These are phyloP conservation scores for Hermetia illucens DNA, from an alignment of 1,140 invertebrate species.

Conservation along the genomic window DNA sequence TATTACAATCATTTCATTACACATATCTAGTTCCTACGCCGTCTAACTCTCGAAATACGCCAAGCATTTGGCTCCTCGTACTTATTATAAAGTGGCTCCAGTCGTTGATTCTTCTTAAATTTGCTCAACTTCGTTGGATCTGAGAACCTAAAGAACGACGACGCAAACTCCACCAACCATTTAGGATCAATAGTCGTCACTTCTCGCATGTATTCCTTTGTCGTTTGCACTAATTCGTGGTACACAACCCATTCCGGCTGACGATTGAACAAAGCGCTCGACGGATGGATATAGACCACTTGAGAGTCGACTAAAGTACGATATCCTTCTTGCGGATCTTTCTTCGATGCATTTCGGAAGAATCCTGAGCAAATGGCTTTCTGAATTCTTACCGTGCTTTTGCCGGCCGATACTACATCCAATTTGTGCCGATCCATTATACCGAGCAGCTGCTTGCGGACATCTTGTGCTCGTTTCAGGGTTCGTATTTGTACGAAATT, in stretches of 20 bases:
- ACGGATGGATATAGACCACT: conserved; percentile 98
- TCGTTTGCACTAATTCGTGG: conserved; percentile 96
- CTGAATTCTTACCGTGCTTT: conserved; percentile 89
- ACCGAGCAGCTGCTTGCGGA: conserved; percentile 92
- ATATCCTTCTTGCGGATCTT: conserved; percentile 98
- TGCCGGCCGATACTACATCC: conserved; percentile 92
- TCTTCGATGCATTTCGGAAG: conserved; percentile 97
- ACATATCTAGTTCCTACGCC: conserved; percentile 64
- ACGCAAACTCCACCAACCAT: conserved; percentile 98
- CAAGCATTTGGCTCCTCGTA: conserved; percentile 99
- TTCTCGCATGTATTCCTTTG: conserved; percentile 99
- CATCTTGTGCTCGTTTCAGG: conserved; percentile 94
- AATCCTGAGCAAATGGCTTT: conserved; percentile 99
- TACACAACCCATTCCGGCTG: conserved; percentile 99
- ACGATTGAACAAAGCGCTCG: conserved; percentile 91
- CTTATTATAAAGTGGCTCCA: conserved; percentile 98
- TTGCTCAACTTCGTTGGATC: conserved; percentile 98
- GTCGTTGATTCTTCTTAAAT: conserved; percentile 97
- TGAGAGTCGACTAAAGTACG: conserved; percentile 94
- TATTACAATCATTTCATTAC: neutral
- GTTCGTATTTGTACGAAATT: conserved; percentile 98
- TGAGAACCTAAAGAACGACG: conserved; percentile 98
- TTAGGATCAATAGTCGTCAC: conserved; percentile 98
- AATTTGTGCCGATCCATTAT: conserved; percentile 98
- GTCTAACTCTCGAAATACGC: conserved; percentile 90